Percentiles rank a stretch among this genome's conserved stretches.
Conservation (phyloP, 2,113 vertebrate genomes). For the Pseudorhombus dupliciocellatus region DNA sequence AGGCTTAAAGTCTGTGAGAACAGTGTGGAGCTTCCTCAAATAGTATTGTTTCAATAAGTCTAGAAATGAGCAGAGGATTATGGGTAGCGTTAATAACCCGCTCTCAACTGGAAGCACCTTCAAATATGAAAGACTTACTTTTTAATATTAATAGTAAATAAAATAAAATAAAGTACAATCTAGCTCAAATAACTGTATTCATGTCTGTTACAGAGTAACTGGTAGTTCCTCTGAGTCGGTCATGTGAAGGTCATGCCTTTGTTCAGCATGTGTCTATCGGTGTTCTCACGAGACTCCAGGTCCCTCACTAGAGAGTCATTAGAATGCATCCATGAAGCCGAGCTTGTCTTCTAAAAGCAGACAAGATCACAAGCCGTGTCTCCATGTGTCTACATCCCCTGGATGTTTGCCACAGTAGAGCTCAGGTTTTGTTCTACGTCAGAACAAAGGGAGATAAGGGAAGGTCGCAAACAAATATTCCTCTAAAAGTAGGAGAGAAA, state of each 20-base stretch:
- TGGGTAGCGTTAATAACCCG: too few relatives aligned
- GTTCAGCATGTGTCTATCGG: not conserved
- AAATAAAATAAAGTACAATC: too few relatives aligned
- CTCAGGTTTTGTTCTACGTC: constrained; percentile 12
- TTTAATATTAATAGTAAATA: too few relatives aligned
- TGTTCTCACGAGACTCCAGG: too few relatives aligned
- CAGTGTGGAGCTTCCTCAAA: too few relatives aligned
- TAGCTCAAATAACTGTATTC: too few relatives aligned
- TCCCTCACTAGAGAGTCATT: not conserved
- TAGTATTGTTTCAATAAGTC: too few relatives aligned
- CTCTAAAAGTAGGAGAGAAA: not conserved
- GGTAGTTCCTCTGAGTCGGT: not conserved
- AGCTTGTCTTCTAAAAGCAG: not conserved
- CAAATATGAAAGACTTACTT: too few relatives aligned
- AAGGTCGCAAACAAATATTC: not conserved
- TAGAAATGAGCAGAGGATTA: too few relatives aligned
- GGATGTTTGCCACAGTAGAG: not conserved
- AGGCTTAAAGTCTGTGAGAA: too few relatives aligned
- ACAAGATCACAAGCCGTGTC: constrained; percentile 19
- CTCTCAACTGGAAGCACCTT: too few relatives aligned
- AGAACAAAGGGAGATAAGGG: constrained; percentile 31
- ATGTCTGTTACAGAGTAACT: not conserved
- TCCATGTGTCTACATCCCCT: not conserved
- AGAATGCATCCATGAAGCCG: not conserved
- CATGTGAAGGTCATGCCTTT: not conserved